These are phyloP conservation scores for Sitta carolinensis DNA, from an alignment of 2,797 vertebrate species.

Conservation along the genomic window DNA sequence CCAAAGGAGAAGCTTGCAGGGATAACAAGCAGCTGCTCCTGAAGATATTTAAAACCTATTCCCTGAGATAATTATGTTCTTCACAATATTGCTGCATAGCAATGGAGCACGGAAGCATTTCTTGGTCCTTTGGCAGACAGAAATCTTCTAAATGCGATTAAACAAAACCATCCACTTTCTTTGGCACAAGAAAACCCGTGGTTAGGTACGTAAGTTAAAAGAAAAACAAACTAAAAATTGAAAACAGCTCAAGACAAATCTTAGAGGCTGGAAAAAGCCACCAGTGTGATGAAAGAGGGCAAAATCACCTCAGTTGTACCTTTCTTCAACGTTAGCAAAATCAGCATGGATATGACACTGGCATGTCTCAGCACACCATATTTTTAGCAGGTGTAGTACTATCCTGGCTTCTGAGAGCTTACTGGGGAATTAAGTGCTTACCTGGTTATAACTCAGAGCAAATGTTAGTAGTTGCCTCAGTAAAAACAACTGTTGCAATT, in stretches of 20 bases:
- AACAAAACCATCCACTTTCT: not conserved
- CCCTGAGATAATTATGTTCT: not conserved
- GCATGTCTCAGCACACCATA: too few relatives aligned
- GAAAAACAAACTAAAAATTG: not conserved
- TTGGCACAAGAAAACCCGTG: not conserved
- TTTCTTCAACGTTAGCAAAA: not conserved
- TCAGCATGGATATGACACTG: not conserved
- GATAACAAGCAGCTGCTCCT: not conserved
- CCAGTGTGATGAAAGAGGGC: not conserved
- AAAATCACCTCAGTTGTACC: not conserved
- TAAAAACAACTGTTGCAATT: not conserved
- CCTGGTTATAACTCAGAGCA: not conserved
- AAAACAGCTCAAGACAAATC: accelerated
- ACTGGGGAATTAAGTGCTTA: not conserved
- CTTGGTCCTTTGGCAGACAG: not conserved
- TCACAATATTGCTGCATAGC: not conserved
- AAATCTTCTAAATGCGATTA: not conserved
- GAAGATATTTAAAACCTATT: not conserved
- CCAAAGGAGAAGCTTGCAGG: not conserved
- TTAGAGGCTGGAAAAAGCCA: not conserved
- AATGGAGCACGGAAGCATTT: not conserved
- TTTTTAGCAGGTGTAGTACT: not conserved
- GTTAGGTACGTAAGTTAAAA: accelerated
- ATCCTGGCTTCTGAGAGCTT: not conserved
- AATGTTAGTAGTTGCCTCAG: not conserved